A percentile compares a stretch with the other conserved stretches of the same genome.
Evolutionary conservation across 2,113 vertebrate species (phyloP).

Genomic region (Spea bombifrons): DNA sequence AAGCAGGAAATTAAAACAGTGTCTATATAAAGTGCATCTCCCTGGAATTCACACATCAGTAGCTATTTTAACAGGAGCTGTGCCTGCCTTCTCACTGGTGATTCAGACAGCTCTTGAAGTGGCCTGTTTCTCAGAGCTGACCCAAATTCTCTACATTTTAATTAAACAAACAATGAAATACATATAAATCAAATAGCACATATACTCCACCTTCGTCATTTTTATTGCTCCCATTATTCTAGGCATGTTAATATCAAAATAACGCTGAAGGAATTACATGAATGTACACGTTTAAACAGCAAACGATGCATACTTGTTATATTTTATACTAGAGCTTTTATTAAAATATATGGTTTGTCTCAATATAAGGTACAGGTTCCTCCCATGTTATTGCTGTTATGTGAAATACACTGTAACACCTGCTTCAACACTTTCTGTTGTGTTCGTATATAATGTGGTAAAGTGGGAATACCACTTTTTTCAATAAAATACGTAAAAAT

Average conservation of each 20-base stretch:
- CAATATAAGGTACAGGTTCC: conserved; percentile 6
- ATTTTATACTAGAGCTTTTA: conserved; percentile 15
- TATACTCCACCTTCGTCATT: not conserved
- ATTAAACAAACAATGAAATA: conserved; percentile 17
- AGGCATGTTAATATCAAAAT: conserved; percentile 11
- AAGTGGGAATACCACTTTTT: conserved; percentile 9
- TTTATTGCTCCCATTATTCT: conserved; percentile 25
- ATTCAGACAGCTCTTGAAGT: not conserved
- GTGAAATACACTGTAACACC: conserved; percentile 20
- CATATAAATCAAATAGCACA: conserved; percentile 14
- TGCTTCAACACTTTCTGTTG: conserved; percentile 6
- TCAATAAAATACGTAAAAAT: conserved; percentile 19
- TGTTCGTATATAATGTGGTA: not conserved
- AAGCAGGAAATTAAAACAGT: conserved; percentile 33
- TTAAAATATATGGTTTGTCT: conserved; percentile 2
- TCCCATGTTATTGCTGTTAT: conserved; percentile 10
- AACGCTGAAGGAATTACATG: conserved; percentile 2
- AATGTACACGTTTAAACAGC: not conserved
- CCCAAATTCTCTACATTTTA: not conserved
- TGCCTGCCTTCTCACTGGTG: not conserved
- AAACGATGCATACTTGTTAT: conserved; percentile 4
- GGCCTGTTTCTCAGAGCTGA: conserved; percentile 4
- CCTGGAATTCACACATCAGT: conserved; percentile 22
- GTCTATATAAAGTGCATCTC: conserved; percentile 31
- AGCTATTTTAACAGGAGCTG: conserved; percentile 17